phyloP scores from a whole-genome alignment of 2,888 invertebrate genomes.

The Neoascia interrupta region DNA sequence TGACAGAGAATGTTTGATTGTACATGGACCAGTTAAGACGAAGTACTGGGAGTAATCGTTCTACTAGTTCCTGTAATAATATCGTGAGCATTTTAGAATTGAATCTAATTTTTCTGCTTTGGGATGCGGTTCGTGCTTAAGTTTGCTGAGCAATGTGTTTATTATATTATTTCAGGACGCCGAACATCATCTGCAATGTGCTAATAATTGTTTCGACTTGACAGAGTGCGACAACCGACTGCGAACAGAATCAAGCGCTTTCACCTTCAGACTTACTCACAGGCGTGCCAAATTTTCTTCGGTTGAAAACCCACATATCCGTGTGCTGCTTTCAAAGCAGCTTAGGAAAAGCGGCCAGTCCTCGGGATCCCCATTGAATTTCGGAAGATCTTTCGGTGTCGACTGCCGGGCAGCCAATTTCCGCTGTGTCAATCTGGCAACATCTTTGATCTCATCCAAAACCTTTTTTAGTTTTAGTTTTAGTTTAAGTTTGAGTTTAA shows the following conservation, averaged over 20 bases:
- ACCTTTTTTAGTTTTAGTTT: too few relatives aligned
- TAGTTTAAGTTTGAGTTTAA: too few relatives aligned
- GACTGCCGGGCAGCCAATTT: slow-evolving; percentile 30
- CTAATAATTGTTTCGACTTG: slow-evolving; percentile 4
- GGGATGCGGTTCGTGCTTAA: slow-evolving; percentile 11
- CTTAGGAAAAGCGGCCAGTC: slow-evolving; percentile 25
- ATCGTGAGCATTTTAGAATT: slow-evolving; percentile 14
- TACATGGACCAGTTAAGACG: slow-evolving; percentile 9
- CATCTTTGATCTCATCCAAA: slow-evolving; percentile 6
- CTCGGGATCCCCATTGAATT: slow-evolving; percentile 18
- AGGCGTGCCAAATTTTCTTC: slow-evolving; percentile 20
- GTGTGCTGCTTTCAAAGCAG: slow-evolving; percentile 16
- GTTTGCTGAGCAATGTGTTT: slow-evolving; percentile 19
- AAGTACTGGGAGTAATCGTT: not conserved
- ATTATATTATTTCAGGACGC: slow-evolving; percentile 36
- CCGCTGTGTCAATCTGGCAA: slow-evolving; percentile 5
- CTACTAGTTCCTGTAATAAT: slow-evolving; percentile 13
- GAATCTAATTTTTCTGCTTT: slow-evolving; percentile 17
- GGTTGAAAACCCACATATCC: slow-evolving; percentile 9
- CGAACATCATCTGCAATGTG: slow-evolving; percentile 24
- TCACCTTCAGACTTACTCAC: slow-evolving; percentile 8
- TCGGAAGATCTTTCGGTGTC: slow-evolving; percentile 9
- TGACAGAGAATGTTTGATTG: not conserved
- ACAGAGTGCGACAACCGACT: slow-evolving; percentile 7
- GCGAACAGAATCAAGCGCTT: slow-evolving; percentile 19